Conservation (phyloP, 2,888 invertebrate species). For the Hirtodrosophila histrioides region DNA sequence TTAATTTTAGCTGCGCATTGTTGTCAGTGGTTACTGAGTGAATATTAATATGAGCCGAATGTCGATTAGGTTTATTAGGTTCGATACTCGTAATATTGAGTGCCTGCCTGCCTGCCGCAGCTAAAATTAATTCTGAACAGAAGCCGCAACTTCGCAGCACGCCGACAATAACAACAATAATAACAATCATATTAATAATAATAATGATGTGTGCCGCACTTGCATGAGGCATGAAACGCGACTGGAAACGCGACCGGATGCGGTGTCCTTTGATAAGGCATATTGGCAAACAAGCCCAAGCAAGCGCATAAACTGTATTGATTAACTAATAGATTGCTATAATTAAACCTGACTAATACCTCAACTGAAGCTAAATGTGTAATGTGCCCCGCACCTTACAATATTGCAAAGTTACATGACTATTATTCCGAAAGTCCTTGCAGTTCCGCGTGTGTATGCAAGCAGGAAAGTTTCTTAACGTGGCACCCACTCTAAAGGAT, state of each 20-base stretch:
- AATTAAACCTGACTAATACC: constrained; percentile 37
- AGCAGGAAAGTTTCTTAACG: too few relatives aligned
- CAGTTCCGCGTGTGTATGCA: too few relatives aligned
- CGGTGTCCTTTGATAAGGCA: constrained; percentile 26
- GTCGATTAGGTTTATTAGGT: constrained; percentile 50
- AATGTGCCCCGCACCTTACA: neutral
- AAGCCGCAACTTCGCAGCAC: constrained; percentile 2
- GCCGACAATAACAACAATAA: constrained; percentile 1
- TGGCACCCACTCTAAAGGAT: too few relatives aligned
- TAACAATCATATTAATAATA: constrained; percentile 1
- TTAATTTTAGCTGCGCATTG: constrained; percentile 16
- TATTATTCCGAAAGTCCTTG: too few relatives aligned
- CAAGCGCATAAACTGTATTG: constrained; percentile 2
- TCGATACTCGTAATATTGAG: neutral
- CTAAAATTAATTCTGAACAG: neutral
- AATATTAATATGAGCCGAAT: constrained; percentile 2
- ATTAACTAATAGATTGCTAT: constrained; percentile 42
- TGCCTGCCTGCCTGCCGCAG: too few relatives aligned
- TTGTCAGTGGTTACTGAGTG: constrained; percentile 14
- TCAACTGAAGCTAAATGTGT: neutral
- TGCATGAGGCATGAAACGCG: constrained; percentile 4
- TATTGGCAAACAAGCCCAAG: constrained; percentile 1
- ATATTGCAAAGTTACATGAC: too few relatives aligned
- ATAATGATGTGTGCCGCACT: constrained; percentile 12
- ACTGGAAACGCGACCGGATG: constrained; percentile 25